Evolutionary conservation across 1,140 invertebrate species (phyloP).

Genomic region (Tetramorium parvispinum): DNA sequence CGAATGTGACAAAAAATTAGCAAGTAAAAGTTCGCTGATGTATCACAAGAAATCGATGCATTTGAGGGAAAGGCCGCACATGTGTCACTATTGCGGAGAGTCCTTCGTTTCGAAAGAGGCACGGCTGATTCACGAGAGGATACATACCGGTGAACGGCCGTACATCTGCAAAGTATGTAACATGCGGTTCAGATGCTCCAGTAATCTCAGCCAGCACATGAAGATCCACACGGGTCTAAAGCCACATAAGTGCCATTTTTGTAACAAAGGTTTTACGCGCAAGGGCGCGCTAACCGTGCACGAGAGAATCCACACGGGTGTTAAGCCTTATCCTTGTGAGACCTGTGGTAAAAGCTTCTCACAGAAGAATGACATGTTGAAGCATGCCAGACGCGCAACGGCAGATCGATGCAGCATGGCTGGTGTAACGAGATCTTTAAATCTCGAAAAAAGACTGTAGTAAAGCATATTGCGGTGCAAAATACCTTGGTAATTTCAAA

Average conservation of each 20-base stretch:
- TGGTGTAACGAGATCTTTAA: conserved; percentile 65
- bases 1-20: conserved; percentile 78
- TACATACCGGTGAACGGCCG: conserved; percentile 88
- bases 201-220: conserved; percentile 81
- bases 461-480: conserved; percentile 60
- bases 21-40: conserved; percentile 76
- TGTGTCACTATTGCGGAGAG: conserved; percentile 86
- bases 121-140: conserved; percentile 86
- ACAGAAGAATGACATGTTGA: conserved; percentile 82
- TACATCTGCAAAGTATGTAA: conserved; percentile 84
- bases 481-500: conserved; percentile 58
- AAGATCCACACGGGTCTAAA: conserved; percentile 85
- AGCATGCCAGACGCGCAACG: conserved; percentile 81
- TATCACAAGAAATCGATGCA: conserved; percentile 83
- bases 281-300: conserved; percentile 86
- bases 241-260: conserved; percentile 82
- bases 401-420: conserved; percentile 65
- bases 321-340: conserved; percentile 86
- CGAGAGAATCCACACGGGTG: conserved; percentile 89
- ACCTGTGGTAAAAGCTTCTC: conserved; percentile 82
- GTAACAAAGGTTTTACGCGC: conserved; percentile 84
- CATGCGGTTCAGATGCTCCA: conserved; percentile 80
- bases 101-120: conserved; percentile 85
- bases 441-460: conserved; percentile 59
- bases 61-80: conserved; percentile 85